Percentiles rank a stretch among this genome's conserved stretches.
Evolutionary conservation across 2,113 vertebrate species (phyloP).

Genomic region (Falcunculus frontatus): DNA sequence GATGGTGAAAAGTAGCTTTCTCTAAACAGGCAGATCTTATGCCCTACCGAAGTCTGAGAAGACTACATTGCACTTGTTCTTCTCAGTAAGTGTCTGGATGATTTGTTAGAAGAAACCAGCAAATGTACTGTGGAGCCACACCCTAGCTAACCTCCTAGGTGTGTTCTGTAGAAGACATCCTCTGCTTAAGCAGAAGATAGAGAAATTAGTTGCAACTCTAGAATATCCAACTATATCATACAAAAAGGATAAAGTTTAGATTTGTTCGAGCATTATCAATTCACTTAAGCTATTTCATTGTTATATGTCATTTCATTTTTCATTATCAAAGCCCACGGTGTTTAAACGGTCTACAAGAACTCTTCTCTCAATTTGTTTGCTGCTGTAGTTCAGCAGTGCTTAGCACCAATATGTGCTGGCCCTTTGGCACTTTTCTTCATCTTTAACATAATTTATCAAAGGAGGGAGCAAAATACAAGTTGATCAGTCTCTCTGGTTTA

Average conservation of each 20-base stretch:
- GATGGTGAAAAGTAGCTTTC: background rate
- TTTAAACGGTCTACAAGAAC: background rate
- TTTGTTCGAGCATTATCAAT: background rate
- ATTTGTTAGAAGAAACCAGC: background rate
- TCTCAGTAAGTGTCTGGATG: background rate
- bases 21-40: background rate
- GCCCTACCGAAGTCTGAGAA: background rate
- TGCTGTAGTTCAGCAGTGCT: background rate
- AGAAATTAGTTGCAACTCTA: background rate
- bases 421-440: constrained; percentile 43
- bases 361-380: constrained; percentile 24
- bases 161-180: background rate
- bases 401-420: background rate
- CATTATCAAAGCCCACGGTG: background rate
- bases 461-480: constrained; percentile 43
- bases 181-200: background rate
- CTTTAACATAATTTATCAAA: constrained; percentile 64
- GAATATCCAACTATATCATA: background rate
- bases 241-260: background rate
- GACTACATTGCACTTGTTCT: background rate
- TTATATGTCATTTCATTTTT: background rate
- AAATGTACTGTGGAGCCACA: background rate
- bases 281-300: background rate
- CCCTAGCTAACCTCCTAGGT: background rate
- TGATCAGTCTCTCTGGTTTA: constrained; percentile 58